These are phyloP conservation scores for Eriocheir sinensis DNA, from an alignment of 1,140 invertebrate genomes.

Conservation along the genomic window DNA sequence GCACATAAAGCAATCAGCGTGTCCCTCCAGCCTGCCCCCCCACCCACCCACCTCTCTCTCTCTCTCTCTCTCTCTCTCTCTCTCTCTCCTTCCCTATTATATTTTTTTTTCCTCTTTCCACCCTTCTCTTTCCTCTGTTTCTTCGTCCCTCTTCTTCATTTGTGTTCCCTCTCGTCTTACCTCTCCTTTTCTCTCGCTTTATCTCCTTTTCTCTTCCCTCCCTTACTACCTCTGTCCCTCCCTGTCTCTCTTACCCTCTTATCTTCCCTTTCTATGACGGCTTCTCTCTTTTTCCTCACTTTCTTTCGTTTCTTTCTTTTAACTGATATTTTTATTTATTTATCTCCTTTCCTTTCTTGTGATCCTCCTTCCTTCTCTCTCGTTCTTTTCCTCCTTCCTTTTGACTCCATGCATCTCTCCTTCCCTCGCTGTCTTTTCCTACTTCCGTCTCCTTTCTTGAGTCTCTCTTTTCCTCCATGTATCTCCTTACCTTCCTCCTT, in stretches of 20 bases:
- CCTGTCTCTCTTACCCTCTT: too few species aligned
- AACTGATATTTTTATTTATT: too few species aligned
- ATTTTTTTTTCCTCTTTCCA: not conserved
- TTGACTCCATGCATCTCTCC: too few species aligned
- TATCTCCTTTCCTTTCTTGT: too few species aligned
- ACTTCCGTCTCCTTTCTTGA: not conserved
- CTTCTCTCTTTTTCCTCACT: too few species aligned
- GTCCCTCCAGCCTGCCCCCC: not conserved
- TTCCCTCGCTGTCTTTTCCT: not conserved
- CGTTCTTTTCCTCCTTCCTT: too few species aligned
- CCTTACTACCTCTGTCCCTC: too few species aligned
- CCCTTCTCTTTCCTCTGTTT: slow-evolving; percentile 24
- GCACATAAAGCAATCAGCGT: not conserved
- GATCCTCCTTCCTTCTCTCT: too few species aligned
- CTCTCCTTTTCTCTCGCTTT: too few species aligned
- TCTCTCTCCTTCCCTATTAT: not conserved
- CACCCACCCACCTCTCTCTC: not conserved
- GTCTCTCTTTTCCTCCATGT: not conserved
- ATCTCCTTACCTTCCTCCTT: not conserved
- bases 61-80: slow-evolving; percentile 22
- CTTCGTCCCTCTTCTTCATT: not conserved
- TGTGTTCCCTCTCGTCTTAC: too few species aligned
- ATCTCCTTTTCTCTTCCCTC: slow-evolving; percentile 9
- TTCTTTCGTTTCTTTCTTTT: too few species aligned
- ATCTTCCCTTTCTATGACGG: too few species aligned